Evolutionary conservation across 53 echinoderm and acorn worm genomes (phyloP), one percentile per base, ranked within the genome.

Genomic region (Stichopus horrens): DNA sequence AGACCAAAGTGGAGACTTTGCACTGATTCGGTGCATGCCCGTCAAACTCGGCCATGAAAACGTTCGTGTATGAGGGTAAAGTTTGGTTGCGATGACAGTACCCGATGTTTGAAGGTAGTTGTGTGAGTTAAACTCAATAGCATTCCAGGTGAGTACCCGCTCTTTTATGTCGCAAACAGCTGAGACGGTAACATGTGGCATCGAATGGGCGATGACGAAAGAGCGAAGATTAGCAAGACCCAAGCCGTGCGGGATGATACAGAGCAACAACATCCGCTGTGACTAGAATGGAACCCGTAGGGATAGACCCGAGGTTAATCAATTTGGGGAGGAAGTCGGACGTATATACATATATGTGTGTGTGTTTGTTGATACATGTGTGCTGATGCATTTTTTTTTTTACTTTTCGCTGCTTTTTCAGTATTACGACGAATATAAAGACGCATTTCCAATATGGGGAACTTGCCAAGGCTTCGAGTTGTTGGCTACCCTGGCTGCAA

Each of bases 361-460:
- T n/a, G n/a, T n/a, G n/a, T n/a, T n/a, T n/a, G n/a, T n/a, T n/a
- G n/a, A n/a, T n/a, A n/a, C n/a, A n/a, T n/a, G n/a, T n/a, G n/a
- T n/a, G n/a, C n/a, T n/a, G n/a, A n/a, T n/a, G n/a, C n/a, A n/a
- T n/a, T 37, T 37, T 37, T 37, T 37, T 37, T 37, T 37, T 37
- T 37, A 1, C 2, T 37, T 37, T 37, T 37, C 37, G 2, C 0
- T 3, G 18, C 18, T 68, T 71, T 21, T 71, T 71, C 19, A 71
- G 71, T n/a, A 71, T 19, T 71, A 71, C n/a, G 71, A 71, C 71
- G 18, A 96, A n/a, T 65, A 55, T 10, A 93, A 92, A 1, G 93
- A 94, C 68, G 87, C 76, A 83, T 96, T 94, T 59, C 96, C 96
- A 11, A 71, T 96, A 13, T 94, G 92, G 93, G 96, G 93, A 22